These are phyloP conservation scores for Micropoecilia bifurca DNA, from an alignment of 2,797 vertebrate species.

Conservation along the genomic window DNA sequence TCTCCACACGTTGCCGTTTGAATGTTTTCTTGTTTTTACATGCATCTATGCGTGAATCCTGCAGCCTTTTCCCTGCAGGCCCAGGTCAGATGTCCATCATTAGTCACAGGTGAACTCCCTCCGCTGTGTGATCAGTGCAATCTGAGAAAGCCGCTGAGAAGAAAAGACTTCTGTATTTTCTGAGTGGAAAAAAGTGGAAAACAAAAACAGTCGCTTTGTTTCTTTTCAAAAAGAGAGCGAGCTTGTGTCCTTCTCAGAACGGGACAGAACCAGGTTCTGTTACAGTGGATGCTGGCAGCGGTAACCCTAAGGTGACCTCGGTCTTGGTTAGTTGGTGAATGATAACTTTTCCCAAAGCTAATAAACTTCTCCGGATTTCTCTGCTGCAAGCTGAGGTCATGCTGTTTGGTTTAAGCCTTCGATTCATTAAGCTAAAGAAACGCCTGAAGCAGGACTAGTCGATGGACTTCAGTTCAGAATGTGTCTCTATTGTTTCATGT, in stretches of 20 bases:
- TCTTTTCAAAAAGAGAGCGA: slow-evolving; percentile 26
- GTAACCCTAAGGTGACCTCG: slow-evolving; percentile 41
- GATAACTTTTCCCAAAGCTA: not conserved
- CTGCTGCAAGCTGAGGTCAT: not conserved
- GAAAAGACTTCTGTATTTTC: slow-evolving; percentile 58
- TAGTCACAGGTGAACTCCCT: slow-evolving; percentile 13
- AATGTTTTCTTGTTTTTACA: not conserved
- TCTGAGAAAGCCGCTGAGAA: slow-evolving; percentile 54
- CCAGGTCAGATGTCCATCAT: slow-evolving; percentile 8
- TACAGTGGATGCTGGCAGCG: slow-evolving; percentile 24
- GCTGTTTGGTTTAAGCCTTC: not conserved
- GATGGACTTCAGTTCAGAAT: not conserved
- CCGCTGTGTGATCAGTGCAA: slow-evolving; percentile 42
- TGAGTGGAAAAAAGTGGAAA: slow-evolving; percentile 21
- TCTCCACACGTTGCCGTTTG: not conserved
- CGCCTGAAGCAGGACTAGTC: slow-evolving; percentile 10
- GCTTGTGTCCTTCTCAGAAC: slow-evolving; percentile 43
- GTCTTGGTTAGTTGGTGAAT: not conserved
- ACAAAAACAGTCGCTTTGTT: slow-evolving; percentile 55
- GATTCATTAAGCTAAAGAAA: not conserved
- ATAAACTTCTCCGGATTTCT: not conserved
- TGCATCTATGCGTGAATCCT: not conserved
- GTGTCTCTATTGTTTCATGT: slow-evolving; percentile 19
- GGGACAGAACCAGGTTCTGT: slow-evolving; percentile 61
- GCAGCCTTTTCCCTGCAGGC: not conserved